Evolutionary conservation across 2,797 vertebrate genomes (phyloP).

Genomic region (Malurus splendens): DNA sequence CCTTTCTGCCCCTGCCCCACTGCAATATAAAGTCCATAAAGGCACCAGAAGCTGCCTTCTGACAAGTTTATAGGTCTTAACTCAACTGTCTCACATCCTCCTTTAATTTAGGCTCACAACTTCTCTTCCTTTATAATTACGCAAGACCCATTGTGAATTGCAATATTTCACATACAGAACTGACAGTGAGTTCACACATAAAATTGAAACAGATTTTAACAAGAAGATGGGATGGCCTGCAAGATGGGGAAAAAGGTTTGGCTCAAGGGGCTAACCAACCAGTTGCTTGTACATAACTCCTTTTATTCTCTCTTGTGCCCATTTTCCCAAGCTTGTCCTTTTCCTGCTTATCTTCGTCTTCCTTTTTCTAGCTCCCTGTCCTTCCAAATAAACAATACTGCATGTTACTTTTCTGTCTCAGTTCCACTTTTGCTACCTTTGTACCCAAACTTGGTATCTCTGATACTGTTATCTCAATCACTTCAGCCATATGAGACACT

Average conservation of each 20-base stretch:
- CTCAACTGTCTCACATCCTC: neutral
- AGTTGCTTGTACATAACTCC: neutral
- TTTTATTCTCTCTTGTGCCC: neutral
- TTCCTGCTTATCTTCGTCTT: neutral
- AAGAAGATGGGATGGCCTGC: neutral
- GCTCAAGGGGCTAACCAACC: neutral
- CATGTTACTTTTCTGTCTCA: rapidly evolving
- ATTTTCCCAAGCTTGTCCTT: neutral
- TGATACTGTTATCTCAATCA: neutral
- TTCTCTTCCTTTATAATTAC: neutral
- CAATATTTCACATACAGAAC: neutral
- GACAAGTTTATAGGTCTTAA: neutral
- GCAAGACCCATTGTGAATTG: neutral
- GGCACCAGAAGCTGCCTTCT: neutral
- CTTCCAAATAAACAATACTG: rapidly evolving
- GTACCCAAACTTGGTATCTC: neutral
- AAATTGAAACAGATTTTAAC: neutral
- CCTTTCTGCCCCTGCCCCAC: rapidly evolving
- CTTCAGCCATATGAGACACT: neutral
- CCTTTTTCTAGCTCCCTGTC: neutral
- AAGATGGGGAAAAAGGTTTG: neutral
- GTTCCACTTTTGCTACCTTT: neutral
- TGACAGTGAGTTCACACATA: neutral
- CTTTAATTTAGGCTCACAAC: neutral
- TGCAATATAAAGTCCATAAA: neutral